phyloP scores from a whole-genome alignment of 2,113 vertebrate genomes.

The Pelobates fuscus region DNA sequence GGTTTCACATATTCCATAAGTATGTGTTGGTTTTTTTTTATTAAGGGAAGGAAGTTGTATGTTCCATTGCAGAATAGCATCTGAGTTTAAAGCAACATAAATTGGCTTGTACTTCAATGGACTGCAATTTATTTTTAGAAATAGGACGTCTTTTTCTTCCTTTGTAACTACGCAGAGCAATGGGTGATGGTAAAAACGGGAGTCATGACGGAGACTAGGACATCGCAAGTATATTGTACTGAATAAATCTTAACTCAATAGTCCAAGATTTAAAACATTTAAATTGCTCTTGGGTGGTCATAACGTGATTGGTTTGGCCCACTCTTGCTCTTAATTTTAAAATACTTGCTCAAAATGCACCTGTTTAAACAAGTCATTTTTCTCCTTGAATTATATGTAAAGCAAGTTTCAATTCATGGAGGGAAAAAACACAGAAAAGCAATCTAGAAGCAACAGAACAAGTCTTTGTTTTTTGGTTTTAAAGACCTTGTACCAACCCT shows the following conservation, averaged over 20 bases:
- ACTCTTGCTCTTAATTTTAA: conserved; percentile 38
- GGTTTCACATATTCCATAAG: too few species aligned
- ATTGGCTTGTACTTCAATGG: too few species aligned
- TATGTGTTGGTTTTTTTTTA: too few species aligned
- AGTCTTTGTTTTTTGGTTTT: conserved; percentile 23
- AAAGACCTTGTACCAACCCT: conserved; percentile 12
- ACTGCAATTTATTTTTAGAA: too few species aligned
- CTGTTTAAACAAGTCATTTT: conserved; percentile 49
- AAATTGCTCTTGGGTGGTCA: conserved; percentile 42
- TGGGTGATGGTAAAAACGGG: too few species aligned
- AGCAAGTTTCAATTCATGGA: conserved; percentile 19
- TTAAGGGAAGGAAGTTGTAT: too few species aligned
- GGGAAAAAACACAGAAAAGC: conserved; percentile 20
- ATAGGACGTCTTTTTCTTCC: too few species aligned
- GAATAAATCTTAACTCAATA: not conserved
- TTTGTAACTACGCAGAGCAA: too few species aligned
- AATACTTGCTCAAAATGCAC: conserved; percentile 26
- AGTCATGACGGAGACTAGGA: not conserved
- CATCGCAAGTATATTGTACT: not conserved
- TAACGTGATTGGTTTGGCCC: conserved; percentile 8
- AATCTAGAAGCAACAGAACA: conserved; percentile 5
- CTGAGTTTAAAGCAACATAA: too few species aligned
- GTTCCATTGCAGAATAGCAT: too few species aligned
- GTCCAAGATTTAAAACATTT: conserved; percentile 21
- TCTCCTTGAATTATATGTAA: conserved; percentile 21